phyloP scores from a whole-genome alignment of 2,113 vertebrate genomes.

The Cochlearius cochlearius region DNA sequence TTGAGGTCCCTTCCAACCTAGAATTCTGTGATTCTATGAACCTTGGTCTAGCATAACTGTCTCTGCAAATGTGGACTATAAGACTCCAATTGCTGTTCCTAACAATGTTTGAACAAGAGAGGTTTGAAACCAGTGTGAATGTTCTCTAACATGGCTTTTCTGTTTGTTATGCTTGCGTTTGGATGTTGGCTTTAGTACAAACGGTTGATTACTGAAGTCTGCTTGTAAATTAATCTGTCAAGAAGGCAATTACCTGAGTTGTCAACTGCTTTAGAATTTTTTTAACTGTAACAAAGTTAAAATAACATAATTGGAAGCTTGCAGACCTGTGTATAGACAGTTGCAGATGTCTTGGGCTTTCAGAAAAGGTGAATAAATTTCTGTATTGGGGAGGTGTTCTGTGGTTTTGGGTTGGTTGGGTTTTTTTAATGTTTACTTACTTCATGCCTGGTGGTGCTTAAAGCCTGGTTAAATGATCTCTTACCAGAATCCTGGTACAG shows the following conservation, averaged over 20 bases:
- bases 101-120: fast-evolving
- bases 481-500: neutral
- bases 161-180: neutral
- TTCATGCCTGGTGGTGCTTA: neutral
- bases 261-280: neutral
- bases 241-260: neutral
- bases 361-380: neutral
- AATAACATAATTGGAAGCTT: neutral
- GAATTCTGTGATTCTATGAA: no score
- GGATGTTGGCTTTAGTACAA: neutral
- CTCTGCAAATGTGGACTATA: neutral
- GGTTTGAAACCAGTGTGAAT: neutral
- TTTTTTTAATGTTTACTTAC: neutral
- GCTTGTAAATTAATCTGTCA: neutral
- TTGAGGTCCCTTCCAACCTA: no score
- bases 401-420: neutral
- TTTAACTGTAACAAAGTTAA: neutral
- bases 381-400: neutral
- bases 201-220: neutral
- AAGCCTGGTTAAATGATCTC: neutral
- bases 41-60: neutral
- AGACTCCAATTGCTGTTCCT: neutral
- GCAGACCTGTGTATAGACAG: neutral
- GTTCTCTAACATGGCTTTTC: neutral
- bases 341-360: neutral